Evolutionary conservation across 2,797 vertebrate species (phyloP), one percentile per base, ranked within the genome.

Genomic region (Pampus argenteus): DNA sequence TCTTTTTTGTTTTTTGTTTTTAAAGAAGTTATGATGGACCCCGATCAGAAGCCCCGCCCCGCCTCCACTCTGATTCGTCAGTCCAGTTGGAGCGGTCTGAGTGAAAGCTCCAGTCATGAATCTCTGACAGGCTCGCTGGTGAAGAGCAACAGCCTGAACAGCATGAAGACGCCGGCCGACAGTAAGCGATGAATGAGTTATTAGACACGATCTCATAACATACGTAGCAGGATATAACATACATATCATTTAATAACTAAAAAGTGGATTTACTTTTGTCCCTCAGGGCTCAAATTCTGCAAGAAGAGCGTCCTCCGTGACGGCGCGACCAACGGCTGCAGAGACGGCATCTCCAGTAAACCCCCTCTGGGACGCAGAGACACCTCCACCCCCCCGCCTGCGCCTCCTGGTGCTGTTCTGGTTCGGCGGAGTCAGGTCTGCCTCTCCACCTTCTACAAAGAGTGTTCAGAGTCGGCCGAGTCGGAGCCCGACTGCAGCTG

Each of bases 11-110:
- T 18, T 6, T 65, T 13, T 2, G 1, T 59, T 60, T 62, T 13
- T 2, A 9, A 18, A 93, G 94, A 89, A 47, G 60, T 78, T 1
- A 28, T 17, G 40, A 26, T 17, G 11, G 87, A 90, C 0, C 25
- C 61, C 0, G 81, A 85, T 3, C 75, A 63, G 42, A 83, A 48
- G 88, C 83, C 51, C 72, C 90, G 77, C 66, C 91, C 90, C 20
- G 79, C 90, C 18, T 94, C 93, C 0, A 6, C 60, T 40, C 94
- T 98, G 65, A 94, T 96, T 86, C 96, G 97, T 9, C 97, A 98
- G 89, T 94, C 94, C 36, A 98, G 96, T 2, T 98, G 97, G 97
- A 96, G 96, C 0, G 97, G 96, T 3, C 85, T 93, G 81, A 96
- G 95, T 55, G 93, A 96, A 13, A 92, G 88, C 78, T 96, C 95